Conservation (phyloP, 2,888 invertebrate species). For the Parnassius apollo region DNA sequence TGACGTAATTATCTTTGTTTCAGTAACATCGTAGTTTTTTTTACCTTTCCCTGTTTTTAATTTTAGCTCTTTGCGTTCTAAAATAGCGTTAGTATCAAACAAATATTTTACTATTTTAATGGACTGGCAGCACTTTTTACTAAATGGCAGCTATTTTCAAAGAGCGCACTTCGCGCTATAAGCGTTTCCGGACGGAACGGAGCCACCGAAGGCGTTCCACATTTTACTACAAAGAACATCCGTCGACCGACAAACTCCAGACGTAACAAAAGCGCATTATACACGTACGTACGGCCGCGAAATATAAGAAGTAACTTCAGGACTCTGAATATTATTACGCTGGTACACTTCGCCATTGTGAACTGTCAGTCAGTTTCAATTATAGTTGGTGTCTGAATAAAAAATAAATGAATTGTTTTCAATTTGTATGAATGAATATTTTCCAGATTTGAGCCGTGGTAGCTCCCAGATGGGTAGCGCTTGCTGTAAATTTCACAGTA, state of each 20-base stretch:
- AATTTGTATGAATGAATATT: too few species aligned
- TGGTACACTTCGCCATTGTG: background rate
- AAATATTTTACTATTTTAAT: slow-evolving; percentile 9
- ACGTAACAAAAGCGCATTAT: slow-evolving; percentile 32
- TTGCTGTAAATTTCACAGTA: too few species aligned
- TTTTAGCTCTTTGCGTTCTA: background rate
- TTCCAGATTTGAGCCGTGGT: too few species aligned
- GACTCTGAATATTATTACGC: slow-evolving; percentile 11
- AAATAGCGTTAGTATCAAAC: background rate
- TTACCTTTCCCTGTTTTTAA: too few species aligned
- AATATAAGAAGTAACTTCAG: slow-evolving; percentile 20
- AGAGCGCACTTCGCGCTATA: slow-evolving; percentile 23
- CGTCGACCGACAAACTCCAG: slow-evolving; percentile 48
- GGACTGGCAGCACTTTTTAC: slow-evolving; percentile 14
- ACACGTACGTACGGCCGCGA: slow-evolving; percentile 23
- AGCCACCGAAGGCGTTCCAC: slow-evolving; percentile 34
- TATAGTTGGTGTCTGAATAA: background rate
- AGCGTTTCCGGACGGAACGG: slow-evolving; percentile 29
- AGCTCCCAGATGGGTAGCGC: too few species aligned
- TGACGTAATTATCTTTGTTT: too few species aligned
- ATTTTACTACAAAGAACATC: slow-evolving; percentile 47
- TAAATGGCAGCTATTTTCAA: slow-evolving; percentile 20
- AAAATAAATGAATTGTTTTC: too few species aligned
- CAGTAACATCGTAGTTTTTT: too few species aligned
- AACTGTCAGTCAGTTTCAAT: slow-evolving; percentile 11